These are phyloP conservation scores for Coluber constrictor DNA, from an alignment of 2,797 vertebrate genomes.

Conservation along the genomic window DNA sequence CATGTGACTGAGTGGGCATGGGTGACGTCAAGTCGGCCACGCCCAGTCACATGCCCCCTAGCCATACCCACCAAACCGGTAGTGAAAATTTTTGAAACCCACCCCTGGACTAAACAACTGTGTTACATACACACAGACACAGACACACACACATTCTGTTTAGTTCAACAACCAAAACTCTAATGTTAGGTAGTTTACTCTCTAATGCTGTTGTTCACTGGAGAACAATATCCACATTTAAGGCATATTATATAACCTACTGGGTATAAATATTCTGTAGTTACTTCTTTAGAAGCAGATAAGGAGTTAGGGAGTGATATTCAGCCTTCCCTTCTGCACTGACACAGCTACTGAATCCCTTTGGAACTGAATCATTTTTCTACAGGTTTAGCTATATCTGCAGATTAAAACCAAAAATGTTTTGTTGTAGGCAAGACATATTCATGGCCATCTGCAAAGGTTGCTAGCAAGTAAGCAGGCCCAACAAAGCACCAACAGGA, in stretches of 20 bases:
- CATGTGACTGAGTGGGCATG: too few relatives aligned
- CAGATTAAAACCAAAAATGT: background rate
- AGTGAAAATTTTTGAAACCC: too few relatives aligned
- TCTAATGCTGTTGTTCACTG: background rate
- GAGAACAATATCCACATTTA: background rate
- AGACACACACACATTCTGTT: background rate
- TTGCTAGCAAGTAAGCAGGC: background rate
- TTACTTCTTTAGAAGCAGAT: background rate
- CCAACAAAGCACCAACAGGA: background rate
- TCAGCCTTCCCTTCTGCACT: background rate
- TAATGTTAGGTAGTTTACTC: background rate
- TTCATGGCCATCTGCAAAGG: background rate
- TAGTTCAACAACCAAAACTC: background rate
- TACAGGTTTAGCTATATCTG: background rate
- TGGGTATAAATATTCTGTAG: conserved; percentile 7
- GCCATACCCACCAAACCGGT: too few relatives aligned
- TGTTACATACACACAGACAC: background rate
- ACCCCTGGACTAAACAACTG: background rate
- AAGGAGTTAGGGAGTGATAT: background rate
- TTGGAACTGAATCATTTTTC: conserved; percentile 15
- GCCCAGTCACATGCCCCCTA: too few relatives aligned
- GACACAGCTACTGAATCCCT: background rate
- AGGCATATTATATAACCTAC: conserved; percentile 9
- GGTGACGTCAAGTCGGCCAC: too few relatives aligned
- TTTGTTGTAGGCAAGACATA: background rate